Percentiles rank a stretch among this genome's conserved stretches.
Evolutionary conservation across 2,797 vertebrate genomes (phyloP).

Genomic region (Ceryle rudis): DNA sequence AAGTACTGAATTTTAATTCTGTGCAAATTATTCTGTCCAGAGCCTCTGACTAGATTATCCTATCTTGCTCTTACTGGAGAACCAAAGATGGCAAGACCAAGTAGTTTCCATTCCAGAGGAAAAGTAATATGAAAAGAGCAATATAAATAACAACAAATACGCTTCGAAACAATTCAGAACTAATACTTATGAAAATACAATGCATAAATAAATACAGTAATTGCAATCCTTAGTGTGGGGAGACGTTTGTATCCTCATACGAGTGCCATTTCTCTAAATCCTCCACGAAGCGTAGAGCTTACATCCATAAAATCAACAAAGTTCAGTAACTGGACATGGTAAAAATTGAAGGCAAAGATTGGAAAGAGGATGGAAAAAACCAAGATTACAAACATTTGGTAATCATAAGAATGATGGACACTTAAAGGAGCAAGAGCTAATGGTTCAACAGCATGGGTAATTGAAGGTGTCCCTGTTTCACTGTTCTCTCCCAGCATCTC

Average conservation of each 20-base stretch:
- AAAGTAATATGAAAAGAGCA: not conserved
- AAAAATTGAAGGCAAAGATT: not conserved
- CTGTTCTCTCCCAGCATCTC: conserved; percentile 16
- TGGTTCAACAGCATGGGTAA: not conserved
- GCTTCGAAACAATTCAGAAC: not conserved
- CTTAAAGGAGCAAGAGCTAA: not conserved
- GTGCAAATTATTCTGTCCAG: not conserved
- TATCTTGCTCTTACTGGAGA: not conserved
- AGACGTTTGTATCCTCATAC: not conserved
- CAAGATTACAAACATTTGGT: not conserved
- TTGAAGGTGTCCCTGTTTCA: not conserved
- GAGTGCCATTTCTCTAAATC: not conserved
- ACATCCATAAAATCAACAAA: not conserved
- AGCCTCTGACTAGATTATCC: not conserved
- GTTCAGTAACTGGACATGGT: not conserved
- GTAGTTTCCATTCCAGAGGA: not conserved
- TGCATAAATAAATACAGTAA: not conserved
- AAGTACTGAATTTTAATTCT: not conserved
- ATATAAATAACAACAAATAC: not conserved
- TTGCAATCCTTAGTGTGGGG: not conserved
- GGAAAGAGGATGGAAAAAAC: not conserved
- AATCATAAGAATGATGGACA: not conserved
- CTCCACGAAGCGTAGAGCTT: not conserved
- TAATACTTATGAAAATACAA: not conserved
- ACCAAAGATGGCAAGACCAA: not conserved